Evolutionary conservation across 2,888 invertebrate species (phyloP), one percentile per base, ranked within the genome.

Genomic region (Slavum lentiscoides): DNA sequence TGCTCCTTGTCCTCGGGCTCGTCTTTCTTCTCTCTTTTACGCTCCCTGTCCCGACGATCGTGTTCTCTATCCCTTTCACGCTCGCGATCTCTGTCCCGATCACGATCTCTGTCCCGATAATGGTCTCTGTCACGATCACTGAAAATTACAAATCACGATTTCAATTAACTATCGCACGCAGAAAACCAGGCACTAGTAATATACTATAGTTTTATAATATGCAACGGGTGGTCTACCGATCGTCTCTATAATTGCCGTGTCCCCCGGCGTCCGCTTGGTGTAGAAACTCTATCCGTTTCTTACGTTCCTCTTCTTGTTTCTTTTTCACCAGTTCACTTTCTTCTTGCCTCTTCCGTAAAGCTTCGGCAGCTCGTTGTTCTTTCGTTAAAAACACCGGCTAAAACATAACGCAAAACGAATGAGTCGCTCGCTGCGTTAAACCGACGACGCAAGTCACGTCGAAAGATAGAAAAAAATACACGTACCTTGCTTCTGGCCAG

Each of bases 311-410:
- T 2, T 93, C 92, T 84, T 91, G 90, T 69, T 89, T 89, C 81
- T 92, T 93, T 83, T 92, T 90, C 84, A 95, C 89, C 21, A 91
- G 92, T 59, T 94, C 94, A 0, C 96, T 93, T 87, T 97, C 94
- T 86, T 95, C 94, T 85, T 96, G 94, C 0, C 99, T 90, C 74
- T 94, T 90, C 85, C 94, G 92, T 21, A 99, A 85, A 0, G 99
- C 99, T 85, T 96, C 91, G 0, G 92, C 93, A 0, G 93, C 95
- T 85, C 99, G 90, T 86, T 99, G 96, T 86, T 97, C 97, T 88
- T 98, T 98, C 0, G 96, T 95, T 59, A 99, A 88, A 86, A 99
- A 99, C 53, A 97, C 96, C 0, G 99, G 99, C 89, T 91, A 84
- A 74, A 87, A 86, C 21, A 82, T 64, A 49, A 49, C 39, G 39